Evolutionary conservation across 2,113 vertebrate species (phyloP), one percentile per base, ranked within the genome.

Genomic region (Callipepla californica): DNA sequence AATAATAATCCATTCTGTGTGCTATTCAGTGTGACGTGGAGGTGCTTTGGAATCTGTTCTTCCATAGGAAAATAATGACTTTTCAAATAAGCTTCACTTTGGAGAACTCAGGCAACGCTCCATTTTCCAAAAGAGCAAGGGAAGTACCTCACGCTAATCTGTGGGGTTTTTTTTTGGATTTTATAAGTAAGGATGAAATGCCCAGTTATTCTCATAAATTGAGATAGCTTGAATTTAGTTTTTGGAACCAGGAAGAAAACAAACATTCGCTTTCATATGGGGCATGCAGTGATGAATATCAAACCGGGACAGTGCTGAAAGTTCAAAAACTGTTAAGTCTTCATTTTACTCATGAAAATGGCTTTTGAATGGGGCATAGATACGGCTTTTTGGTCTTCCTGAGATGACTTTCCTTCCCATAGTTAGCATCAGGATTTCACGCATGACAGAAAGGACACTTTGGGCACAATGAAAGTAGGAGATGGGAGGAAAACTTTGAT

Each of bases 81-180:
- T 95, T 90, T 94, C 42, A 80, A 76, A 67, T 66, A 11, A 80
- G 65, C 25, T 91, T 76, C 50, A 4, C 85, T 90, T 83, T 75
- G 19, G n/a, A 59, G 53, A 89, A 92, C 15, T 44, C 25, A 63
- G 28, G 18, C 47, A 68, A 32, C 42, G 62, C n/a, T 48, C 21
- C 1, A 0, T 68, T 81, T 87, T 65, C 53, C 48, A 48, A 62
- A 84, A 65, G 25, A 53, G 11, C 44, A 44, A 66, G 55, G 34
- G 12, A 89, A 48, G 15, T 69, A 34, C 25, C 80, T 88, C 3
- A 16, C 74, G 25, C 70, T 90, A 80, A 78, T 38, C 48, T 23
- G 32, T 7, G 36, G 57, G 62, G 57, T 40, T 9, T 1, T 40
- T 61, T 40, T 9, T 1, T 66, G 66, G 42, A 57, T 87, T 89